These are phyloP conservation scores for Aptenodytes forsteri DNA, from an alignment of 2,113 vertebrate genomes.

Conservation along the genomic window DNA sequence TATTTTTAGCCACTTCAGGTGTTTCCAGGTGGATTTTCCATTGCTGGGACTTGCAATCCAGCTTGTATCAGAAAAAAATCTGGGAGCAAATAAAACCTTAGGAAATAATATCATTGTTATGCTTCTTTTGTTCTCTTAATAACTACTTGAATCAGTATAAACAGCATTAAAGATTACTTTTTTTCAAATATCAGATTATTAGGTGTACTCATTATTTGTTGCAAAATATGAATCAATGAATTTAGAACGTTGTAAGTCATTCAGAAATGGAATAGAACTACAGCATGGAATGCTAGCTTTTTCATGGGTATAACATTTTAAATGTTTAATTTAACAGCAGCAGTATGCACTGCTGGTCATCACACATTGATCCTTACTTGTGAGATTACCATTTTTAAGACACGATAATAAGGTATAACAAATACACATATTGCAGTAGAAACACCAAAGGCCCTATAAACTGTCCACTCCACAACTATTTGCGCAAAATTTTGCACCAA, in stretches of 20 bases:
- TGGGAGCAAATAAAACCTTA: neutral
- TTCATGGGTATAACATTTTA: neutral
- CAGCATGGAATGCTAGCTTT: neutral
- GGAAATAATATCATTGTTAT: neutral
- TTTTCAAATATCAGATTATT: neutral
- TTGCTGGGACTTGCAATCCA: neutral
- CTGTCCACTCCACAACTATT: neutral
- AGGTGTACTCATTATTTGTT: neutral
- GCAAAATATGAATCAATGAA: neutral
- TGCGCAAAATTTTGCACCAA: neutral
- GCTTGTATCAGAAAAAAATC: neutral
- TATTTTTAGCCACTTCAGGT: neutral
- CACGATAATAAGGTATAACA: neutral
- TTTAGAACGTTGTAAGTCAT: neutral
- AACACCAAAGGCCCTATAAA: neutral
- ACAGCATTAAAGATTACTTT: neutral
- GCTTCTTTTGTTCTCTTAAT: neutral
- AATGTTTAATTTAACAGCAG: neutral
- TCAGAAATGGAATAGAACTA: neutral
- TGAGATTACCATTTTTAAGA: neutral
- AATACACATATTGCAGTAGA: neutral
- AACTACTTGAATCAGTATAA: neutral
- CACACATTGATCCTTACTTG: neutral
- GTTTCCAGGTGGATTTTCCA: neutral
- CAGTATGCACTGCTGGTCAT: neutral